These are phyloP conservation scores for Mola mola DNA, from an alignment of 2,113 vertebrate species.

Conservation along the genomic window DNA sequence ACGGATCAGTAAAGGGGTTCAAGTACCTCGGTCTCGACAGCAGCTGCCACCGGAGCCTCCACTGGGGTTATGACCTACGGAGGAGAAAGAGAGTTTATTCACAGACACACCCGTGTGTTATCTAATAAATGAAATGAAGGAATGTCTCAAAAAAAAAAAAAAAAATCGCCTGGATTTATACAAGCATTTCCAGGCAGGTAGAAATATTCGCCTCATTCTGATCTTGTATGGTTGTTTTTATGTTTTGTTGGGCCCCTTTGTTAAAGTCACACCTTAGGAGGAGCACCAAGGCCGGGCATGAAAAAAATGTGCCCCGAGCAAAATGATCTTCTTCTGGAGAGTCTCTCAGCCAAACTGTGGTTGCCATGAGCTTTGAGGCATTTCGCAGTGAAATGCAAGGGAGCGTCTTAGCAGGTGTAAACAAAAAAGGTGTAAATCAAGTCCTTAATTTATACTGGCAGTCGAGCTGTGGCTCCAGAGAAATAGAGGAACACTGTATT, in stretches of 20 bases:
- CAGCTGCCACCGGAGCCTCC: conserved; percentile 27
- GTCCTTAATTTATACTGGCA: not conserved
- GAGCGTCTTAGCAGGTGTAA: conserved; percentile 3
- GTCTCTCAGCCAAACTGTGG: conserved; percentile 8
- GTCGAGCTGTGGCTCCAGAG: not conserved
- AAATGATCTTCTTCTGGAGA: conserved; percentile 1
- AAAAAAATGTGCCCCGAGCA: conserved; percentile 48
- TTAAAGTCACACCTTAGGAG: conserved; percentile 25
- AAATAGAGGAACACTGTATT: conserved; percentile 1
- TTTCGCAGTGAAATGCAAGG: conserved; percentile 2
- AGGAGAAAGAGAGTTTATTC: not conserved
- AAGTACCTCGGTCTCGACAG: conserved; percentile 53
- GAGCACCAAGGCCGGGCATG: not conserved
- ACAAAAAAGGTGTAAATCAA: not conserved
- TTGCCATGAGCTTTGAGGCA: not conserved
- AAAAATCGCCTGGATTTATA: too few relatives aligned
- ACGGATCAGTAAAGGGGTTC: too few relatives aligned
- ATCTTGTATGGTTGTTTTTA: too few relatives aligned
- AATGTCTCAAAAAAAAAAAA: not conserved
- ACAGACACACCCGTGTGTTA: too few relatives aligned
- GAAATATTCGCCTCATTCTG: not conserved
- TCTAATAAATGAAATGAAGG: not conserved
- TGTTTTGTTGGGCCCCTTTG: not conserved
- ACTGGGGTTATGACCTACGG: conserved; percentile 36
- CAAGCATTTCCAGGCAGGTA: not conserved